Percentiles rank a stretch among this genome's conserved stretches.
Evolutionary conservation across 2,113 vertebrate species (phyloP).

Genomic region (Anarhynchus alexandrinus): DNA sequence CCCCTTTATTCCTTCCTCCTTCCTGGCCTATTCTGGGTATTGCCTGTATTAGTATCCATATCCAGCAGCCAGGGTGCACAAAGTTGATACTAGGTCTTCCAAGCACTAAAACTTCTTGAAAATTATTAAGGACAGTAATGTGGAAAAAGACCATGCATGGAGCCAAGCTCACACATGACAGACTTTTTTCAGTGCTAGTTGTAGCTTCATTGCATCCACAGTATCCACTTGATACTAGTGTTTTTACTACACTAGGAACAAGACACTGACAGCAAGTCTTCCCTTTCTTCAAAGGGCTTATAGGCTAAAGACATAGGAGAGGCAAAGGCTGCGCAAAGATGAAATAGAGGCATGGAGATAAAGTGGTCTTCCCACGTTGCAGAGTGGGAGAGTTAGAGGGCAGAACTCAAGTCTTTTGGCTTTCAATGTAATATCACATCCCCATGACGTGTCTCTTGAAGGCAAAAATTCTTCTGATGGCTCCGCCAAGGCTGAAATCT

Average conservation of each 20-base stretch:
- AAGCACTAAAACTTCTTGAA: not conserved
- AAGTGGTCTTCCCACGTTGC: not conserved
- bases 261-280: not conserved
- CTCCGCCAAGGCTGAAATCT: not conserved
- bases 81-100: not conserved
- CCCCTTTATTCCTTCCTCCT: not conserved
- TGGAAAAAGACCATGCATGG: not conserved
- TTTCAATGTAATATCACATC: not conserved
- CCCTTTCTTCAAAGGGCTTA: not conserved
- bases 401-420: not conserved
- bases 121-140: not conserved
- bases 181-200: not conserved
- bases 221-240: not conserved
- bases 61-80: not conserved
- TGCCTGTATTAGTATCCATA: not conserved
- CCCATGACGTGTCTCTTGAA: not conserved
- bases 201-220: not conserved
- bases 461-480: not conserved
- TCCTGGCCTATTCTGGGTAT: not conserved
- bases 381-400: not conserved
- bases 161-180: not conserved
- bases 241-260: not conserved
- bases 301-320: not conserved
- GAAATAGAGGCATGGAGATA: not conserved
- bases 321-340: not conserved